Evolutionary conservation across 2,888 invertebrate species (phyloP).

Genomic region (Desoria tigrina): DNA sequence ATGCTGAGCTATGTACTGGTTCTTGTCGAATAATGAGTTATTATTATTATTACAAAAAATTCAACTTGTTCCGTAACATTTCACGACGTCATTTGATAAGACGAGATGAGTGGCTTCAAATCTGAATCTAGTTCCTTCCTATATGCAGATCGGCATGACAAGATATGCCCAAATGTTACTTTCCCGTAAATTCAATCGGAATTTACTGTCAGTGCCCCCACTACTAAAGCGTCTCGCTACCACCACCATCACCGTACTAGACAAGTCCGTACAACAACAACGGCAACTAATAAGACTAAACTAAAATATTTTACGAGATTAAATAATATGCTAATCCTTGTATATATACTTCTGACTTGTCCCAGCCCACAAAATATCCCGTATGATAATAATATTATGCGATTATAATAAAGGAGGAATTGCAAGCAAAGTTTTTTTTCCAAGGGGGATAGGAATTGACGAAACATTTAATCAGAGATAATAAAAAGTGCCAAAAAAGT

Average conservation of each 20-base stretch:
- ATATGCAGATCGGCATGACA: not conserved
- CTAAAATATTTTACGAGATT: not conserved
- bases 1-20: not conserved
- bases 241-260: not conserved
- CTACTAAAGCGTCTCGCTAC: too few relatives aligned
- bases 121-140: not conserved
- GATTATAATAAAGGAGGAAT: too few relatives aligned
- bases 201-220: too few relatives aligned
- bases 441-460: not conserved
- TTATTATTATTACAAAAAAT: conserved; percentile 12
- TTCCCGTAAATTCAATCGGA: not conserved
- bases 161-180: not conserved
- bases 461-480: conserved; percentile 3
- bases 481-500: conserved; percentile 4
- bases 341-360: too few relatives aligned
- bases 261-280: too few relatives aligned
- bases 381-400: too few relatives aligned
- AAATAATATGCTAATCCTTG: conserved; percentile 1
- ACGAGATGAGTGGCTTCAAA: not conserved
- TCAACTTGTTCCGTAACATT: conserved; percentile 19
- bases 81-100: conserved; percentile 6
- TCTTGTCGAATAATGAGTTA: conserved; percentile 18
- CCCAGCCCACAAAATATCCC: too few relatives aligned
- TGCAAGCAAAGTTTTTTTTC: too few relatives aligned
- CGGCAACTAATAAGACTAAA: too few relatives aligned